Base-by-base conservation (phyloP, 2,797 vertebrate species). In the Acanthiza pusilla region DNA sequence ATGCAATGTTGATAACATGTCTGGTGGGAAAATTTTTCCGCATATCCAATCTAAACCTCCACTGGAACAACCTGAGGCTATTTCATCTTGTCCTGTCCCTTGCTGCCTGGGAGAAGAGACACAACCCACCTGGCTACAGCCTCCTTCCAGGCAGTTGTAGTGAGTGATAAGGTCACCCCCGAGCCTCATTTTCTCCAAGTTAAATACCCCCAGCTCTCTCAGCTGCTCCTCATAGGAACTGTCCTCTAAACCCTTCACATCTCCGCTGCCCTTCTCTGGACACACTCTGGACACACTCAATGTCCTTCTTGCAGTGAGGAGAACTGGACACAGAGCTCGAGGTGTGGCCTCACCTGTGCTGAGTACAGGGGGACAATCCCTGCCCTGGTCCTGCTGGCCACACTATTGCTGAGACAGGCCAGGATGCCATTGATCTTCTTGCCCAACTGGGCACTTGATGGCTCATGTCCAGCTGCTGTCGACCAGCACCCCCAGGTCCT, bases 201-300 rank as follows among this genome's bases (percentile, higher is more conserved):
- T 21, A 36, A 66, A 53, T 0, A 16, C 4, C 1, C 10, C 21
- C 16, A 77, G 32, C 2, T 72, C 11, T 1, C 3, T 50, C 36
- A 20, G 34, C 23, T 0, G 1, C 20, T 71, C 14, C 10, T 48
- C 6, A 8, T 10, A 4, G 3, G 27, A 12, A 2, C 29, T 42
- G 16, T 42, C 29, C 43, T 65, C 63, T 34, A 70, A 13, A 48
- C 6, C 8, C 34, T 48, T 22, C 19, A 18, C 22, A 71, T 19
- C 22, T 65, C 10, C 8, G 1, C 1, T 3, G 2, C 19, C 9
- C 2, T 65, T 53, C 63, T 65, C 30, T 34, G 16, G 42, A 30
- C 2, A 1, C 0, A 1, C 7, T 61, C 17, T 53, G 72, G 36
- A n/a, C n/a, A n/a, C 30, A 3, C 5, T 38, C 34, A 29, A 0